Percentiles rank a stretch among this genome's conserved stretches.
Conservation (phyloP, 2,797 vertebrate genomes). For the Nyctalus aviator region DNA sequence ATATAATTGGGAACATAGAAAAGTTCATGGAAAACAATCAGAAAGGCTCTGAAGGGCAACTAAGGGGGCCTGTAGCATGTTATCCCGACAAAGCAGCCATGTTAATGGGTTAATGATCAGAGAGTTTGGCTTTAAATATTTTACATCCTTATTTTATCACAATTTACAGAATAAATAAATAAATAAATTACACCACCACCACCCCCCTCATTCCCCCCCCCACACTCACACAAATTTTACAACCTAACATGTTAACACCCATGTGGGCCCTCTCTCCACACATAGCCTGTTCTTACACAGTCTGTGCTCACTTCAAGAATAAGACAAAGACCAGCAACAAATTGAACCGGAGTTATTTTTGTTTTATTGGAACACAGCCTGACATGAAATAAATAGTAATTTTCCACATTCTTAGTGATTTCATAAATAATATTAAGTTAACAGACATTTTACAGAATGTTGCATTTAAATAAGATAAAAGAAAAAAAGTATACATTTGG, state of each 20-base stretch:
- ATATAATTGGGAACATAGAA: neutral
- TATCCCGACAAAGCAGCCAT: neutral
- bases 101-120: neutral
- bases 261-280: neutral
- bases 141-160: neutral
- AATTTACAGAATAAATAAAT: neutral
- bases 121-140: neutral
- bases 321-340: neutral
- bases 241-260: neutral
- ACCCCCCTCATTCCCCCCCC: too few species aligned
- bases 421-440: conserved; percentile 81
- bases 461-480: conserved; percentile 69
- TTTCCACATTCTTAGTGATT: conserved; percentile 61
- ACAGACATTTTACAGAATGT: conserved; percentile 58
- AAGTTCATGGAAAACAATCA: neutral
- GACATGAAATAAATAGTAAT: conserved; percentile 84
- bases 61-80: neutral
- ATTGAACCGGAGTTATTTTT: neutral
- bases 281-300: neutral
- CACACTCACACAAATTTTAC: neutral
- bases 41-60: neutral
- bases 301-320: neutral
- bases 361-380: conserved; percentile 66
- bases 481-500: conserved; percentile 34
- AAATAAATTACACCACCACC: neutral